These are phyloP conservation scores for Dendrocincla tyrannina DNA, from an alignment of 2,797 vertebrate genomes.

Conservation along the genomic window DNA sequence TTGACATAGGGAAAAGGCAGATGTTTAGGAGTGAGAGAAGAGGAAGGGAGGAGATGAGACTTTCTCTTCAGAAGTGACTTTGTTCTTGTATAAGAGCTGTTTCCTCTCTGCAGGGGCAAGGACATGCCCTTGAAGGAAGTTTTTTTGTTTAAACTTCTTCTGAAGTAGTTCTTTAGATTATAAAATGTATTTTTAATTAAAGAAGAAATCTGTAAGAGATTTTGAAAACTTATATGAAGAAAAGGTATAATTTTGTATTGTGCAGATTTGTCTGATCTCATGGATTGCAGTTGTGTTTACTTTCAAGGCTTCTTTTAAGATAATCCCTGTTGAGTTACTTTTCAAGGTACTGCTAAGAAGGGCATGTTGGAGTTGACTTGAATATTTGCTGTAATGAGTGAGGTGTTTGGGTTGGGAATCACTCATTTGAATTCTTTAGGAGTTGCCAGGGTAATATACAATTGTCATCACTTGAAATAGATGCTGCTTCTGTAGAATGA, in stretches of 20 bases:
- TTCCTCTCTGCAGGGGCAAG: background rate
- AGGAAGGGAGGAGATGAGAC: background rate
- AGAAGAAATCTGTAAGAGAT: background rate
- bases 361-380: background rate
- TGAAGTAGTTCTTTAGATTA: background rate
- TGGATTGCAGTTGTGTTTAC: background rate
- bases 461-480: constrained; percentile 1
- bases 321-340: background rate
- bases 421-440: background rate
- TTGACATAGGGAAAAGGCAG: background rate
- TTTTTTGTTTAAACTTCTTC: background rate
- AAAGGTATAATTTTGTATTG: background rate
- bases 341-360: background rate
- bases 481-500: background rate
- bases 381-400: background rate
- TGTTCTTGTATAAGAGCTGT: background rate
- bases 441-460: background rate
- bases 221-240: background rate
- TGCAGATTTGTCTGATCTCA: background rate
- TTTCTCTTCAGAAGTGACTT: background rate
- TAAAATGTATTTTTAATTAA: background rate
- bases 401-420: background rate
- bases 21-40: background rate
- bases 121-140: background rate
- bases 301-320: constrained; percentile 4